Conservation (phyloP, 2,113 vertebrate species). For the Nicator chloris region DNA sequence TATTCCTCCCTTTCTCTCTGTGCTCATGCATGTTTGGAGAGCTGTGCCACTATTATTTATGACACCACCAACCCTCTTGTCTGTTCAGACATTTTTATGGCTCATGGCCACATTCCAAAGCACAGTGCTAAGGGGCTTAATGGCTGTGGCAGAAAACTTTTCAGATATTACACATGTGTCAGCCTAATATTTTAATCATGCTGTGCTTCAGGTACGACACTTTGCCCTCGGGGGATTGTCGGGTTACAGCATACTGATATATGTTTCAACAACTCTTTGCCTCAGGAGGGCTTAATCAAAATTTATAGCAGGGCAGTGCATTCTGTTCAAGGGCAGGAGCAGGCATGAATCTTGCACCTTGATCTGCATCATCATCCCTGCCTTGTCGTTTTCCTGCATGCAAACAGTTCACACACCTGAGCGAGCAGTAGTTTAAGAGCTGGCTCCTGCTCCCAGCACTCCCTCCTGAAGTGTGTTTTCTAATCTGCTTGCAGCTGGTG, state of each 20-base stretch:
- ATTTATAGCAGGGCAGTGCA: neutral
- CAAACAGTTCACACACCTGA: neutral
- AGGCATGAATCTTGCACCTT: neutral
- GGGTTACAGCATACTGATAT: neutral
- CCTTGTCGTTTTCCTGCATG: neutral
- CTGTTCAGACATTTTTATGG: conserved; percentile 48
- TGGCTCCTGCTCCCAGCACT: neutral
- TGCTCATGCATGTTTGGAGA: neutral
- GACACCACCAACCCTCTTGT: conserved; percentile 2
- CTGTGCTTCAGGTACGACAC: neutral
- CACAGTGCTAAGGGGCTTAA: conserved; percentile 18
- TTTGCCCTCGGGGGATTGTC: neutral
- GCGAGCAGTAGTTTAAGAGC: accelerated
- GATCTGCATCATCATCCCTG: neutral
- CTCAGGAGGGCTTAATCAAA: neutral
- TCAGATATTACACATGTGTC: neutral
- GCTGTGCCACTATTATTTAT: conserved; percentile 22
- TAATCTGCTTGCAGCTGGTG: neutral
- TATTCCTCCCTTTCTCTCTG: neutral
- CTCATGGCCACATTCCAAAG: conserved; percentile 47
- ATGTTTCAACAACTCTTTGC: neutral
- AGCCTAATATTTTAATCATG: conserved; percentile 40
- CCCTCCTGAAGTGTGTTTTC: neutral
- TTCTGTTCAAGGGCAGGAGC: neutral
- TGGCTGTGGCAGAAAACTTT: conserved; percentile 45